Evolutionary conservation across 2,888 invertebrate genomes (phyloP), one percentile per base, ranked within the genome.

Genomic region (Eucriotettix oculatus): DNA sequence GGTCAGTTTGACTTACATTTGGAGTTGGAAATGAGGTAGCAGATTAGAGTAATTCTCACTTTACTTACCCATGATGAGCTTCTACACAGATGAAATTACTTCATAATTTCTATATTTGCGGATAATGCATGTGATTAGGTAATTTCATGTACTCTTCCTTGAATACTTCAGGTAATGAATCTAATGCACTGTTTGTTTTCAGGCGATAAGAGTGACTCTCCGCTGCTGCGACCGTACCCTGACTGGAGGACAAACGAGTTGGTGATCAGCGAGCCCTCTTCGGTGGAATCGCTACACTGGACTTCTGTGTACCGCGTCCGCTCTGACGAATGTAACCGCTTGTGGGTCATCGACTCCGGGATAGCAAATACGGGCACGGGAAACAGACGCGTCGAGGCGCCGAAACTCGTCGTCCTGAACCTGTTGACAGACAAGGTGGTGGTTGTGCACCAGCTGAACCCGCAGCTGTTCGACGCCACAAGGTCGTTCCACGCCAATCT

Each of bases 261-360:
- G 56, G 82, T 82, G 55, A 79, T 78, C 61, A 80, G 80, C 69
- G 80, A 79, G 1, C 59, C 60, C 1, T 54, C 62, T 58, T 57
- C 60, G 40, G 29, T 7, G 3, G 57, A 57, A 42, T 60, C 62
- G n/a, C 53, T 54, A n/a, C 58, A 56, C 40, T 58, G 62, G 11
- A 60, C 61, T 12, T 62, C 84, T 0, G 87, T 88, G 1, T 90
- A 89, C 68, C 78, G 90, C 41, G 76, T 87, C 54, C 81, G 81
- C 67, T 81, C 84, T 0, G 90, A 90, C 70, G 75, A 78, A 1
- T 90, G 90, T 66, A 82, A 84, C 57, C 79, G 88, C 52, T 74
- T 90, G 5, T 90, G 90, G 89, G 79, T 88, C 0, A 74, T 90
- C 61, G 90, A 90, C 71, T 86, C 88, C 0, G 90, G 90, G 0